Evolutionary conservation across 1,140 invertebrate species (phyloP).

Genomic region (Thaumatotibia leucotreta): DNA sequence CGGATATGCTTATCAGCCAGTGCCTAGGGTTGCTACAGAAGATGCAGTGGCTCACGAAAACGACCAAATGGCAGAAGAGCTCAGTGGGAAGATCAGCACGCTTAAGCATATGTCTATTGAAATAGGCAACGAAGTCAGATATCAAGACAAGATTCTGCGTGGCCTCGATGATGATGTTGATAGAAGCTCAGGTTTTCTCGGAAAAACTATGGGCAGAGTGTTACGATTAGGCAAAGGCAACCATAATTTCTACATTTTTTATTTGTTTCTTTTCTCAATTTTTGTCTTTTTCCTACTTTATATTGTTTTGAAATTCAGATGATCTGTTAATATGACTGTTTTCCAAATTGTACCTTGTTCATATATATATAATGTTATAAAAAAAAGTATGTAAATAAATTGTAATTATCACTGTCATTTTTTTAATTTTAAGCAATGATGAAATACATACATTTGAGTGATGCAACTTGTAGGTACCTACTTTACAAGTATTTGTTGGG

Average conservation of each 20-base stretch:
- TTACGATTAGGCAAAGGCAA: constrained; percentile 86
- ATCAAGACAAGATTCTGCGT: constrained; percentile 87
- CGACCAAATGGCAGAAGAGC: constrained; percentile 86
- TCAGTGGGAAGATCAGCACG: constrained; percentile 88
- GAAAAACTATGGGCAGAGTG: constrained; percentile 87
- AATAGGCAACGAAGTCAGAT: constrained; percentile 91
- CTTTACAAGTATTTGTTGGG: too few relatives aligned
- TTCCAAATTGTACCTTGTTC: constrained; percentile 20
- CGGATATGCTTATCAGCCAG: constrained; percentile 84
- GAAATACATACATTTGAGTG: too few relatives aligned
- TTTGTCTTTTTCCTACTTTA: constrained; percentile 91
- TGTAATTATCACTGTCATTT: not conserved
- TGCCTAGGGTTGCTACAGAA: constrained; percentile 79
- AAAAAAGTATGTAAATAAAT: constrained; percentile 14
- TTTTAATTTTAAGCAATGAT: too few relatives aligned
- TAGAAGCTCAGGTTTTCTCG: constrained; percentile 87
- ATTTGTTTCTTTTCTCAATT: constrained; percentile 89
- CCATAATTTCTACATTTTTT: constrained; percentile 91
- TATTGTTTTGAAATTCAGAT: constrained; percentile 88
- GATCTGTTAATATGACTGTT: constrained; percentile 39
- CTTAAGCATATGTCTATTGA: constrained; percentile 91
- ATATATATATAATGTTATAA: constrained; percentile 8
- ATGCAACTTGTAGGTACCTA: too few relatives aligned
- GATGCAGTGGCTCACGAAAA: constrained; percentile 89
- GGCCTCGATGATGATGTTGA: constrained; percentile 93